A percentile compares a stretch with the other conserved stretches of the same genome.
These are phyloP conservation scores for Metopia argyrocephala DNA, from an alignment of 2,888 invertebrate genomes.

Conservation along the genomic window DNA sequence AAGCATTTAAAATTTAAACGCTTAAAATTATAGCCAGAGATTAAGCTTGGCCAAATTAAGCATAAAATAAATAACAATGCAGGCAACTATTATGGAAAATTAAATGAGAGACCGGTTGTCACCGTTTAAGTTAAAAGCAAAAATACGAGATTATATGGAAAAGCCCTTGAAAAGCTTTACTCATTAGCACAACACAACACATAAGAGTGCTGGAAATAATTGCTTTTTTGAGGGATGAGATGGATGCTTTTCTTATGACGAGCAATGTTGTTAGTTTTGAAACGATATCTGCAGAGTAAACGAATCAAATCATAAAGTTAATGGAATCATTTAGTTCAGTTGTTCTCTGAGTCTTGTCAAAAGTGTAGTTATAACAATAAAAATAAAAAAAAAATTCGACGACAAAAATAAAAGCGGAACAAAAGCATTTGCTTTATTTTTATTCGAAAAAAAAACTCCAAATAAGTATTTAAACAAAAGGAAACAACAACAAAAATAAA, in stretches of 20 bases:
- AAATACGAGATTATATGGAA: not conserved
- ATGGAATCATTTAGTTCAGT: conserved; percentile 20
- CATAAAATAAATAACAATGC: not conserved
- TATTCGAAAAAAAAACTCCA: no score
- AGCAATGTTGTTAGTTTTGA: conserved; percentile 27
- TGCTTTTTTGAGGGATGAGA: not conserved
- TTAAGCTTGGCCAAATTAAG: not conserved
- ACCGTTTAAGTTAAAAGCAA: not conserved
- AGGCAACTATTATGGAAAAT: not conserved
- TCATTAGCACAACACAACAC: not conserved
- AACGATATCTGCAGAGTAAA: conserved; percentile 27
- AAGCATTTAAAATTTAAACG: not conserved
- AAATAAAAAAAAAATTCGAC: not conserved
- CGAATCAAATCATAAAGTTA: not conserved
- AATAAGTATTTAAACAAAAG: conserved; percentile 1
- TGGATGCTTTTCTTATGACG: conserved; percentile 35
- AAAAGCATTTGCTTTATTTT: not conserved
- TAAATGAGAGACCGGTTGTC: not conserved
- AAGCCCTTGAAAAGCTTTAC: conserved; percentile 53
- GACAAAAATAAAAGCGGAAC: not conserved
- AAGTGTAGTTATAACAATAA: not conserved
- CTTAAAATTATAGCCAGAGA: not conserved
- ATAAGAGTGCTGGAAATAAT: conserved; percentile 45
- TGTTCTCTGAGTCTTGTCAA: conserved; percentile 12
- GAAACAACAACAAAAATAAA: not conserved